Evolutionary conservation across 1,140 invertebrate genomes (phyloP), one percentile per base, ranked within the genome.

Genomic region (Ceratosolen fusciceps): DNA sequence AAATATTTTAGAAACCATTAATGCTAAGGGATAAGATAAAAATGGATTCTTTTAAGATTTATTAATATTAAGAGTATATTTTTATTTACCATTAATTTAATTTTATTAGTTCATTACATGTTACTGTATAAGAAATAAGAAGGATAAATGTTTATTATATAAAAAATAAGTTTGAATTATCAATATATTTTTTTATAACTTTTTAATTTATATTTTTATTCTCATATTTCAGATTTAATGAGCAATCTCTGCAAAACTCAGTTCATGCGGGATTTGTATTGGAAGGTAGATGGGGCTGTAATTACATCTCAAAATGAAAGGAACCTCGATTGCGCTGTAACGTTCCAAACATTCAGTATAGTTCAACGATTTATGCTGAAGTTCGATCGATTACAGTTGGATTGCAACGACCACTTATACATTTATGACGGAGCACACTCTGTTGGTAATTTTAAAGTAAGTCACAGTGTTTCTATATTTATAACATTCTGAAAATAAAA

Each of bases 371-470:
- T 98, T 89, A 97, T 98, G 96, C 92, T 98, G 80, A 93, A 96
- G 82, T 98, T 98, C 90, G 94, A 95, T 83, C 90, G 92, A 83
- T 88, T 95, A 34, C 92, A 93, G 83, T 92, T 98, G 74, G 97
- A 98, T 91, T 98, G 96, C 91, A 97, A 98, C 86, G 96, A 98
- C 90, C 96, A 97, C 90, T 93, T 98, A 16, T 96, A 94, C 85
- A 96, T 98, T 84, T 98, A 96, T 87, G 97, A 98, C 91, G 96
- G 96, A 14, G 96, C 96, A 19, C 96, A 97, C 86, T 95, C 95
- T 43, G 96, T 95, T 39, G 95, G 95, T 56, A 94, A 93, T 82
- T 94, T 95, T 83, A 97, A 97, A 94, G 96, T 97, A 90, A 86
- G 73, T 82, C 1, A 37, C 19, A 65, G 0, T 12, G 12, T 5